phyloP scores from a whole-genome alignment of 2,797 vertebrate genomes.

The Capromys pilorides region DNA sequence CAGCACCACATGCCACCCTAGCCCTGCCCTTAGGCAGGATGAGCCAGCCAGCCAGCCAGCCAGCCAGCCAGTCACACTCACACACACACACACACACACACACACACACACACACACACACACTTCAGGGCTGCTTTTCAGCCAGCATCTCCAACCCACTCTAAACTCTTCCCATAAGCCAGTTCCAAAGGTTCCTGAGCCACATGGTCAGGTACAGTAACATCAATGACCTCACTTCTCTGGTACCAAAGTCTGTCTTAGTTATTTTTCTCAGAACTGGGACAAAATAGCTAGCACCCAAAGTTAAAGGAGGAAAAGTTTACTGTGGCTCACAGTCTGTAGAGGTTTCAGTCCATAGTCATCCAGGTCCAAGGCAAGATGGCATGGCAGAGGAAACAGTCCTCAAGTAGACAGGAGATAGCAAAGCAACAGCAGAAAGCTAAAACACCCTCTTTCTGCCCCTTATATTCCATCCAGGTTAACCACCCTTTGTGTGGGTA shows the following conservation, averaged over 20 bases:
- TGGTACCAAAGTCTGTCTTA: not conserved
- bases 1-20: no score
- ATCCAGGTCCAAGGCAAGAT: not conserved
- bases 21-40: no score
- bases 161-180: not conserved
- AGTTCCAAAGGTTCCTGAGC: not conserved
- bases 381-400: not conserved
- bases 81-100: no score
- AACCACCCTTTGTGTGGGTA: not conserved
- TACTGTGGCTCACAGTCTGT: not conserved
- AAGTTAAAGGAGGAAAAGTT: not conserved
- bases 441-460: not conserved
- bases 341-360: not conserved
- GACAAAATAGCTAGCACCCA: not conserved
- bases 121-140: not conserved
- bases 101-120: no score
- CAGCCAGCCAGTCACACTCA: no score
- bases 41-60: no score
- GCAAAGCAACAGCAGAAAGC: not conserved
- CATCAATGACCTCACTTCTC: not conserved
- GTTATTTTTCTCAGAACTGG: not conserved
- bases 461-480: not conserved
- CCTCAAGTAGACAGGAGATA: not conserved
- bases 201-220: not conserved
- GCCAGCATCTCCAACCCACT: not conserved